Evolutionary conservation across 2,113 vertebrate species (phyloP).

Genomic region (Baryphthengus martii): DNA sequence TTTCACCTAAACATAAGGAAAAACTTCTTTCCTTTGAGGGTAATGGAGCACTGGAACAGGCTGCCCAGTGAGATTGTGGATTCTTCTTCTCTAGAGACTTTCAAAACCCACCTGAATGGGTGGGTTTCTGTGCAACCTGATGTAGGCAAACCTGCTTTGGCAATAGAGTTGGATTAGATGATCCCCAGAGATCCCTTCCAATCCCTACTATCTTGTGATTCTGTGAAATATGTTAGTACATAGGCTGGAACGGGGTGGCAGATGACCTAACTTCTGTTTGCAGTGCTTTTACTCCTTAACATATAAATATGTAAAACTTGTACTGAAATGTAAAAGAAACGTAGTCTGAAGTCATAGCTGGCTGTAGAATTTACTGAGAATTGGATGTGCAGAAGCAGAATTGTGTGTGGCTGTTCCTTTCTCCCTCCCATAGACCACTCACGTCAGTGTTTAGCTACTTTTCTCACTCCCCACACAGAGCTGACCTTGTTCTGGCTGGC

Average conservation of each 20-base stretch:
- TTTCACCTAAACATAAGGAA: background rate
- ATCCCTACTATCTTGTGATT: background rate
- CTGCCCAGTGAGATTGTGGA: background rate
- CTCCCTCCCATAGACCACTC: background rate
- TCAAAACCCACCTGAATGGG: background rate
- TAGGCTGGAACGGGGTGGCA: background rate
- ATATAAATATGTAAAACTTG: background rate
- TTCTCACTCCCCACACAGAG: background rate
- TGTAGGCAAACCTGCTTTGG: background rate
- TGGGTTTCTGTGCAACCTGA: background rate
- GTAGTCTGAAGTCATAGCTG: background rate
- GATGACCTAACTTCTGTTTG: background rate
- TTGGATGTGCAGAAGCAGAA: background rate
- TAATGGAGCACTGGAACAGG: background rate
- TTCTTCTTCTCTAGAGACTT: background rate
- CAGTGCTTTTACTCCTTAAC: background rate
- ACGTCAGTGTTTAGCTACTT: background rate
- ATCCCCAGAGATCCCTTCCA: background rate
- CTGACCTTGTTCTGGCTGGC: slow-evolving; percentile 57
- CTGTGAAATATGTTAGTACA: background rate
- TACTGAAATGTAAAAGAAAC: background rate
- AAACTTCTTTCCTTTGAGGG: background rate
- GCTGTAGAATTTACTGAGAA: background rate
- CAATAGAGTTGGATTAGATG: background rate
- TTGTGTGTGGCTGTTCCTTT: background rate